phyloP scores from a whole-genome alignment of 2,113 vertebrate species.

The Muntiacus reevesi region DNA sequence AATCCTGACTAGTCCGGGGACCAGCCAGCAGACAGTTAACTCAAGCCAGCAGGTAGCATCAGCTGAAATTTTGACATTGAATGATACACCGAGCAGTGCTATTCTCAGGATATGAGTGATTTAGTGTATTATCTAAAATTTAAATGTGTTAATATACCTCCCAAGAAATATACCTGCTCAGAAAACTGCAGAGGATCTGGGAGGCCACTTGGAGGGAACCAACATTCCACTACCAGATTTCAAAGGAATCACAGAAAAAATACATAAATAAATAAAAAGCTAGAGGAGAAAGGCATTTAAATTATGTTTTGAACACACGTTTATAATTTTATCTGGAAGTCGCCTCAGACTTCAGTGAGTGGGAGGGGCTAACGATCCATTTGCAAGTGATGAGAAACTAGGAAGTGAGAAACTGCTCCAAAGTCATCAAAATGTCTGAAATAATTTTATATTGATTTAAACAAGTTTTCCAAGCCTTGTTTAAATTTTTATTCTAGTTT shows the following conservation, averaged over 20 bases:
- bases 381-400: neutral
- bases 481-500: neutral
- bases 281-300: neutral
- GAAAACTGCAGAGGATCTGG: neutral
- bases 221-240: neutral
- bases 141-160: neutral
- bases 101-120: neutral
- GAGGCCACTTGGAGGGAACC: neutral
- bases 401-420: neutral
- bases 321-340: neutral
- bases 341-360: neutral
- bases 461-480: neutral
- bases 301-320: neutral
- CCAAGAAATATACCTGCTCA: neutral
- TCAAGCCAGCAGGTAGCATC: neutral
- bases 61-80: neutral
- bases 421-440: neutral
- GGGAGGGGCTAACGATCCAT: neutral
- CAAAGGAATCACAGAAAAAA: neutral
- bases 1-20: neutral
- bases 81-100: neutral
- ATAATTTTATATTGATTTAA: neutral
- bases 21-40: neutral
- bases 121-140: slow-evolving; percentile 14
- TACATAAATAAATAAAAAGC: neutral